A percentile compares a stretch with the other conserved stretches of the same genome.
These are phyloP conservation scores for Ictalurus punctatus DNA, from an alignment of 2,113 vertebrate genomes.

Conservation along the genomic window DNA sequence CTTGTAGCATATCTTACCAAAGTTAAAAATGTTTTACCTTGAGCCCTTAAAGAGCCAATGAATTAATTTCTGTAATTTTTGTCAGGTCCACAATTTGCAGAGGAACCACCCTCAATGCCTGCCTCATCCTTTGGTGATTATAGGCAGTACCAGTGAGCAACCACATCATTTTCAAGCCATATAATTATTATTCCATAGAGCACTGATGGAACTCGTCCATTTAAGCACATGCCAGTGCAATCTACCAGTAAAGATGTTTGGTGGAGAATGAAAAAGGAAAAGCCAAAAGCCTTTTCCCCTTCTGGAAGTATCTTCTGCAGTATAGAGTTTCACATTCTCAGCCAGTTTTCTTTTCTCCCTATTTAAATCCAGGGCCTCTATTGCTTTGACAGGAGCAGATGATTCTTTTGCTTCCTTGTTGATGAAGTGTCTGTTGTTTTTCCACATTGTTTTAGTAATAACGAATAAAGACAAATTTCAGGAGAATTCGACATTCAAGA, in stretches of 20 bases:
- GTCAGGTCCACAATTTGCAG: conserved; percentile 83
- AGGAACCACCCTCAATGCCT: conserved; percentile 79
- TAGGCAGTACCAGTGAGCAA: conserved; percentile 86
- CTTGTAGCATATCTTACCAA: not conserved
- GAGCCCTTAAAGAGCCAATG: not conserved
- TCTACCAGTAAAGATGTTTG: conserved; percentile 51
- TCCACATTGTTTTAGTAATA: not conserved
- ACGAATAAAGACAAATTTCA: not conserved
- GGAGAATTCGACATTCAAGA: not conserved
- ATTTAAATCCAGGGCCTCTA: conserved; percentile 43
- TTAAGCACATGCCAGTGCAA: conserved; percentile 45
- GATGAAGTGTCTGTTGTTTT: not conserved
- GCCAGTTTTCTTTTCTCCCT: conserved; percentile 56
- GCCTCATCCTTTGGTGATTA: conserved; percentile 83
- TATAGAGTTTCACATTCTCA: conserved; percentile 61
- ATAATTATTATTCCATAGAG: conserved; percentile 65
- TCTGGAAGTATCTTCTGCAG: conserved; percentile 52
- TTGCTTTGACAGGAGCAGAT: not conserved
- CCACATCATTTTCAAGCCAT: conserved; percentile 55
- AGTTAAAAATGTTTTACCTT: not conserved
- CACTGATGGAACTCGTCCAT: conserved; percentile 47
- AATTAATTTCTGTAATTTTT: not conserved
- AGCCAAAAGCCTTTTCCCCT: conserved; percentile 48
- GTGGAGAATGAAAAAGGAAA: conserved; percentile 47
- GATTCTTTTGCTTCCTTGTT: not conserved